Percentiles rank a stretch among this genome's conserved stretches.
Evolutionary conservation across 2,113 vertebrate species (phyloP).

Genomic region (Crotalus helleri): DNA sequence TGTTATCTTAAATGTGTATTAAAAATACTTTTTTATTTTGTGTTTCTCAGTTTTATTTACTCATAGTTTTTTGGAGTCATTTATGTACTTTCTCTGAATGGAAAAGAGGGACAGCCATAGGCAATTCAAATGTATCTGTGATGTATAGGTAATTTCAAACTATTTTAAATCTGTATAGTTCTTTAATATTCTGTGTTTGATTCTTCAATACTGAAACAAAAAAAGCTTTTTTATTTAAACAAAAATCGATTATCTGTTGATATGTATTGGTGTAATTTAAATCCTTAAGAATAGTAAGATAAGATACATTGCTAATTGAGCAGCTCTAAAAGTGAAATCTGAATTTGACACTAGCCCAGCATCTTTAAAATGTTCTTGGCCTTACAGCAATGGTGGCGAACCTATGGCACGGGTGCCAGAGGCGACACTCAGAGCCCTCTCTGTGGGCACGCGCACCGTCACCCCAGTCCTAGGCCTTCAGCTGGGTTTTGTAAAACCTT

Average conservation of each 20-base stretch:
- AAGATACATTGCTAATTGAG: not conserved
- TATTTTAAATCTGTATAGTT: not conserved
- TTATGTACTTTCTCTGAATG: not conserved
- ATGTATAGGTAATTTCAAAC: not conserved
- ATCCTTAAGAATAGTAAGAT: not conserved
- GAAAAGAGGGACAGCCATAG: not conserved
- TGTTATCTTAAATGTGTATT: not conserved
- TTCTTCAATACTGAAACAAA: not conserved
- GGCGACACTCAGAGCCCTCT: too few relatives aligned
- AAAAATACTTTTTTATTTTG: not conserved
- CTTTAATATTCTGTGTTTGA: accelerated
- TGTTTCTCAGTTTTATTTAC: not conserved
- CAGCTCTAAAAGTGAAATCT: not conserved
- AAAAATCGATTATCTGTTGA: not conserved
- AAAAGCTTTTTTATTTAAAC: not conserved
- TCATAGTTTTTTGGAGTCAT: not conserved
- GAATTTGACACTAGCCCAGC: not conserved
- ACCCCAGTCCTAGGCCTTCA: too few relatives aligned
- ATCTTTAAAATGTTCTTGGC: not conserved
- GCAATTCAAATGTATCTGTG: not conserved
- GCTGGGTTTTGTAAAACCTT: too few relatives aligned
- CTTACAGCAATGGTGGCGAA: not conserved
- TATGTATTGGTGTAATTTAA: not conserved
- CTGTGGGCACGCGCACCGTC: too few relatives aligned
- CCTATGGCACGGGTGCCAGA: too few relatives aligned